Evolutionary conservation across 2,888 invertebrate genomes (phyloP).

Genomic region (Danaus chrysippus): DNA sequence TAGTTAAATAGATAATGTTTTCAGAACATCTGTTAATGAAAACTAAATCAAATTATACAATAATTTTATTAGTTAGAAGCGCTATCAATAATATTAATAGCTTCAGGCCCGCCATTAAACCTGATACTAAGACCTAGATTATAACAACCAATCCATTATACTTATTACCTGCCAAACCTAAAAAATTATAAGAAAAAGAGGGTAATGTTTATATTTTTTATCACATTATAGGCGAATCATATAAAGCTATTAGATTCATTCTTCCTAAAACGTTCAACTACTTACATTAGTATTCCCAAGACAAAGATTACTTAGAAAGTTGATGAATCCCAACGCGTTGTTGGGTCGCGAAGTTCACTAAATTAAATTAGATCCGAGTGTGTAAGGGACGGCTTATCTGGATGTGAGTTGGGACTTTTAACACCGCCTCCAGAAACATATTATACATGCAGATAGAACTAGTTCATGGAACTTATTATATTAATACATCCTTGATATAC

Average conservation of each 20-base stretch:
- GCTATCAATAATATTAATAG: constrained; percentile 49
- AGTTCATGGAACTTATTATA: neutral
- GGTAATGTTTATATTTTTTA: too few relatives aligned
- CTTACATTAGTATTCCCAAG: constrained; percentile 28
- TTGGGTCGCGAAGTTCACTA: constrained; percentile 31
- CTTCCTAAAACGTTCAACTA: constrained; percentile 4
- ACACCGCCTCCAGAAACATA: constrained; percentile 5
- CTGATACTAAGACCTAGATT: too few relatives aligned
- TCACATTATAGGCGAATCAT: too few relatives aligned
- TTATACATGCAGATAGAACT: neutral
- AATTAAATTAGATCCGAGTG: constrained; percentile 33
- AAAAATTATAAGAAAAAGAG: too few relatives aligned
- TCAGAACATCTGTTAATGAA: neutral
- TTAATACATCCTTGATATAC: neutral
- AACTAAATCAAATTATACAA: constrained; percentile 9
- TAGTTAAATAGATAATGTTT: neutral
- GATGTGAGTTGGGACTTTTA: constrained; percentile 9
- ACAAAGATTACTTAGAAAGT: constrained; percentile 36
- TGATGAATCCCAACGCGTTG: constrained; percentile 37
- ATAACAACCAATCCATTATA: too few relatives aligned
- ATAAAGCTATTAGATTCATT: too few relatives aligned
- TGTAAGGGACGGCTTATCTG: constrained; percentile 14
- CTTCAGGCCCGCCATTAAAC: too few relatives aligned
- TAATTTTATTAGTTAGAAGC: constrained; percentile 9
- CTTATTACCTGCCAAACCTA: too few relatives aligned